Evolutionary conservation across 2,113 vertebrate species (phyloP), one percentile per base, ranked within the genome.

Genomic region (Archilochus colubris): DNA sequence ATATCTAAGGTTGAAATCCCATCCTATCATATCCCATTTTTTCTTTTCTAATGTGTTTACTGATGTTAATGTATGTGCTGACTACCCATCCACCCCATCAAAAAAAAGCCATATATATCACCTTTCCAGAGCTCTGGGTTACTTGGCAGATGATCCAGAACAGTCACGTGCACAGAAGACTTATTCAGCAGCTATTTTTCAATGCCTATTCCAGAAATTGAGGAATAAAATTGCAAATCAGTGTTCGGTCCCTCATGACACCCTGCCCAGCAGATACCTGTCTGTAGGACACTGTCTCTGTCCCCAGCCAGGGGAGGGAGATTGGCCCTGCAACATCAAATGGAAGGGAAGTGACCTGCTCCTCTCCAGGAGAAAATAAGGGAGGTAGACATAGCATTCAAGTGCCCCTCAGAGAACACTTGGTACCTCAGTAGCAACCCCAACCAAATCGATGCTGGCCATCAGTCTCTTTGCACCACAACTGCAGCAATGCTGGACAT

Each of bases 1-100:
- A 81, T 94, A 88, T 93, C 61, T 54, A 40, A 68, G 30, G 19
- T 75, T 90, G 61, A 94, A 95, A 86, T 72, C 80, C 10, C 53
- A 75, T 95, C 31, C 17, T 87, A 43, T 58, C 10, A 27, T 89
- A 94, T 87, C 40, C 27, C 40, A 17, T 83, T 95, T 86, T 93
- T 82, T 85, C 2, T 33, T 28, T 79, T 77, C 59, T 43, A 54
- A 28, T 36, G 16, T 63, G 40, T 83, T 92, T 85, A 82, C 48
- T 61, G 54, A 9, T 88, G 53, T 53, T 21, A 59, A 3, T 74
- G 14, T 91, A 74, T 0, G 0, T 81, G n/a, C 68, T 84, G 83
- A 55, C 59, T 89, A 86, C 3, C 27, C 33, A 40, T 58, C 75
- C 40, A 15, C 2, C 7, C 24, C 2, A 12, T 58, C 51, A 44